A percentile compares a stretch with the other conserved stretches of the same genome.
These are phyloP conservation scores for Pissodes strobi DNA, from an alignment of 1,140 invertebrate genomes.

Conservation along the genomic window DNA sequence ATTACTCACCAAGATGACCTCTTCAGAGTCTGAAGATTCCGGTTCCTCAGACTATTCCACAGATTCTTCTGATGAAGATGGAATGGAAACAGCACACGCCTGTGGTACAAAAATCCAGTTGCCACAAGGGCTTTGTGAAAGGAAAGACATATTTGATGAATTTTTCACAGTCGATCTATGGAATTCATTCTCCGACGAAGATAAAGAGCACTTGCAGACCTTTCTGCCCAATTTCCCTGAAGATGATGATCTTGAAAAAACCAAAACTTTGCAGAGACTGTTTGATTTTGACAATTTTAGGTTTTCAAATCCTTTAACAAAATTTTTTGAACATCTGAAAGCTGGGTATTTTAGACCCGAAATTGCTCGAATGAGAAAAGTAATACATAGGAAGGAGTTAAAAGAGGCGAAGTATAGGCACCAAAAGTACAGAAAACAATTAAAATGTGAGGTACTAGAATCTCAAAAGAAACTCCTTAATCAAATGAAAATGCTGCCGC, in stretches of 20 bases:
- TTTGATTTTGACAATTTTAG: conserved; percentile 71
- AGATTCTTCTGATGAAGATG: conserved; percentile 59
- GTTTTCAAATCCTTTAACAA: conserved; percentile 70
- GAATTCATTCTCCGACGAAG: conserved; percentile 65
- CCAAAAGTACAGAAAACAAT: conserved; percentile 60
- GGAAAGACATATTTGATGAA: conserved; percentile 66
- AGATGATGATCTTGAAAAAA: conserved; percentile 69
- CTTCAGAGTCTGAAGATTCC: conserved; percentile 49
- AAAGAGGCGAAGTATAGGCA: conserved; percentile 68
- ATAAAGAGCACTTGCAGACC: conserved; percentile 66
- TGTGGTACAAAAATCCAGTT: conserved; percentile 60
- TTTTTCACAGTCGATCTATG: conserved; percentile 68
- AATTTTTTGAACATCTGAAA: conserved; percentile 70
- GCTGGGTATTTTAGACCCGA: conserved; percentile 70
- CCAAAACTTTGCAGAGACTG: conserved; percentile 67
- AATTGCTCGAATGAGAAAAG: too few relatives aligned
- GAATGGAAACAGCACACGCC: conserved; percentile 59
- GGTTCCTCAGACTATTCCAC: conserved; percentile 49
- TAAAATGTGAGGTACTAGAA: conserved; percentile 66
- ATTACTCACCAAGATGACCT: conserved; percentile 30
- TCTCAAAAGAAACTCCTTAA: conserved; percentile 70
- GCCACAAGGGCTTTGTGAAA: conserved; percentile 67
- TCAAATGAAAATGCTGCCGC: conserved; percentile 61
- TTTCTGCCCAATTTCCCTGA: conserved; percentile 70
- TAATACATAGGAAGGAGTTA: conserved; percentile 68